These are phyloP conservation scores for Rhopalosiphum padi DNA, from an alignment of 1,140 invertebrate species.

Conservation along the genomic window DNA sequence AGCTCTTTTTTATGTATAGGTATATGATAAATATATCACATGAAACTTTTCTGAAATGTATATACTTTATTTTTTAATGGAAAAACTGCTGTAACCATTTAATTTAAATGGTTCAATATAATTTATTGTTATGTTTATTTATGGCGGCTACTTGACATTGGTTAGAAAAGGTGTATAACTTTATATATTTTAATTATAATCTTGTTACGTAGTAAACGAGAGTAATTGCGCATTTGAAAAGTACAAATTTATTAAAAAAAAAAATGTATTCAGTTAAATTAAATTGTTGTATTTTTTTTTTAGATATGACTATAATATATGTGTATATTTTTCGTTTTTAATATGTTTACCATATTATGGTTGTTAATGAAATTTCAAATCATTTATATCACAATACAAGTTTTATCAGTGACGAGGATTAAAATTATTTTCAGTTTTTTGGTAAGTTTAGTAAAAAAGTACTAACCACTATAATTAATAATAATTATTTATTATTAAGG, in stretches of 20 bases:
- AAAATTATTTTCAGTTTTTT: no score
- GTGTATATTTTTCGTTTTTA: no score
- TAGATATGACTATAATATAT: no score
- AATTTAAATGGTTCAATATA: constrained; percentile 43
- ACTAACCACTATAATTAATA: no score
- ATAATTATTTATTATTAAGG: no score
- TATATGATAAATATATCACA: not conserved
- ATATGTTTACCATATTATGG: no score
- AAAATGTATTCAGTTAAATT: not conserved
- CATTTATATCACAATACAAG: no score
- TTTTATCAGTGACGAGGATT: no score
- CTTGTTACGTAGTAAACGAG: not conserved
- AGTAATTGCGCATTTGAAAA: not conserved
- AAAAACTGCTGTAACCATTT: constrained; percentile 39
- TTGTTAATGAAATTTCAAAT: no score
- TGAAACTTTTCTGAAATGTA: constrained; percentile 29
- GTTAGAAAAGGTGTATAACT: constrained; percentile 31
- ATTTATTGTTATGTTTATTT: constrained; percentile 48
- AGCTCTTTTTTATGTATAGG: not conserved
- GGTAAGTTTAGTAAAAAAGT: no score
- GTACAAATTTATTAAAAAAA: not conserved
- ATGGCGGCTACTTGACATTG: constrained; percentile 32
- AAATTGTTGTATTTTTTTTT: no score
- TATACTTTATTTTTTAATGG: constrained; percentile 37
- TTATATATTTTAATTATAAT: constrained; percentile 40